Percentiles rank a stretch among this genome's conserved stretches.
Conservation (phyloP, 2,888 invertebrate species). For the Aphidoletes aphidimyza region DNA sequence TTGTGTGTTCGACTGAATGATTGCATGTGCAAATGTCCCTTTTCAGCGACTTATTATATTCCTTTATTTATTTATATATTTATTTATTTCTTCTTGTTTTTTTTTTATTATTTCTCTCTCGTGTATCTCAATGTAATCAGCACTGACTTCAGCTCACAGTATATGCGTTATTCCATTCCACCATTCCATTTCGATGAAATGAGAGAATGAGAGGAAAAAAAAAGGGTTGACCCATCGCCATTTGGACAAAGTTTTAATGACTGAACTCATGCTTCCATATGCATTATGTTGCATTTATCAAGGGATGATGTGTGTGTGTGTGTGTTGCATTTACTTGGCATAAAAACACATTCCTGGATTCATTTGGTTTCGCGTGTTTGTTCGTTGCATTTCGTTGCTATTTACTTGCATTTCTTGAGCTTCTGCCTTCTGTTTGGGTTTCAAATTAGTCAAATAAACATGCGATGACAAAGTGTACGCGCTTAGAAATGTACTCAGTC, state of each 20-base stretch:
- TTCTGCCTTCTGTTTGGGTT: background rate
- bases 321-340: background rate
- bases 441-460: conserved; percentile 17
- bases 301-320: background rate
- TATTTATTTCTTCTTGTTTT: too few species aligned
- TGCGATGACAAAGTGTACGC: background rate
- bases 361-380: too few species aligned
- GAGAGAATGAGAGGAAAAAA: too few species aligned
- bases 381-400: background rate
- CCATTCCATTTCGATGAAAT: too few species aligned
- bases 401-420: background rate
- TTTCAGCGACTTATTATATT: background rate
- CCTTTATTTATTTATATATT: too few species aligned
- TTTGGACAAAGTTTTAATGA: background rate
- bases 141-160: too few species aligned
- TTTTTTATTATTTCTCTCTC: too few species aligned
- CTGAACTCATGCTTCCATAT: background rate
- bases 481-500: background rate
- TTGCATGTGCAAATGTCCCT: background rate
- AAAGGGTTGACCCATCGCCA: background rate
- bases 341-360: too few species aligned
- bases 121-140: too few species aligned
- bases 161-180: too few species aligned
- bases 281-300: background rate
- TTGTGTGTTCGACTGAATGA: background rate